Conservation (phyloP, 2,113 vertebrate species). For the Xiphophorus couchianus region DNA sequence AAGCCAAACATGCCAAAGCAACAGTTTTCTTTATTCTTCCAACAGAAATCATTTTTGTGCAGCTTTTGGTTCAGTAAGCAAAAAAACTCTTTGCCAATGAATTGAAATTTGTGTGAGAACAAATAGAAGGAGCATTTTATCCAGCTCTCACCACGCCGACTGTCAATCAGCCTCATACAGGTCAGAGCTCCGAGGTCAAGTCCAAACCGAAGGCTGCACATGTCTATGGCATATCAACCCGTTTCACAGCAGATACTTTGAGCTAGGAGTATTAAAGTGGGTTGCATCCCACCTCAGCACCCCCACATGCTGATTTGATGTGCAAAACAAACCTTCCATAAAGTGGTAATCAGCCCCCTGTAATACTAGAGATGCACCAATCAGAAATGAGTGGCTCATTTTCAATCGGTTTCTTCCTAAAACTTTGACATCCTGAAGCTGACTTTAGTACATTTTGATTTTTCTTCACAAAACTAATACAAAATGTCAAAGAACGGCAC, state of each 20-base stretch:
- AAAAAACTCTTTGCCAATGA: not conserved
- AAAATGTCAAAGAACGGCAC: too few relatives aligned
- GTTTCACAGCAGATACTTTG: not conserved
- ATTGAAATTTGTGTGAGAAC: not conserved
- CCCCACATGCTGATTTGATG: not conserved
- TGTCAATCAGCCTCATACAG: not conserved
- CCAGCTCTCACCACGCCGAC: not conserved
- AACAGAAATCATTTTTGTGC: slow-evolving; percentile 53
- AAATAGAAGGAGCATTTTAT: not conserved
- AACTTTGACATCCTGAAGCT: too few relatives aligned
- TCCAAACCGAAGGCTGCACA: slow-evolving; percentile 71
- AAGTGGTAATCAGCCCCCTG: too few relatives aligned
- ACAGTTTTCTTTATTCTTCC: slow-evolving; percentile 13
- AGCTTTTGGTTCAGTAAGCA: slow-evolving; percentile 66
- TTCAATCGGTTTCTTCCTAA: too few relatives aligned
- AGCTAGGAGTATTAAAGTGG: not conserved
- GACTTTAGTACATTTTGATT: too few relatives aligned
- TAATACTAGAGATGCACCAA: too few relatives aligned
- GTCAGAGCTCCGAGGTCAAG: too few relatives aligned
- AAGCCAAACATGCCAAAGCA: slow-evolving; percentile 85
- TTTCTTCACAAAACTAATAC: too few relatives aligned
- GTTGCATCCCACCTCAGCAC: not conserved
- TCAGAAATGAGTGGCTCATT: too few relatives aligned
- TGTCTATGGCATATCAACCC: slow-evolving; percentile 27
- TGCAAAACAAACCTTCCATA: too few relatives aligned